A percentile compares a stretch with the other conserved stretches of the same genome.
These are phyloP conservation scores for Rhabdornis inornatus DNA, from an alignment of 2,113 vertebrate genomes.

Conservation along the genomic window DNA sequence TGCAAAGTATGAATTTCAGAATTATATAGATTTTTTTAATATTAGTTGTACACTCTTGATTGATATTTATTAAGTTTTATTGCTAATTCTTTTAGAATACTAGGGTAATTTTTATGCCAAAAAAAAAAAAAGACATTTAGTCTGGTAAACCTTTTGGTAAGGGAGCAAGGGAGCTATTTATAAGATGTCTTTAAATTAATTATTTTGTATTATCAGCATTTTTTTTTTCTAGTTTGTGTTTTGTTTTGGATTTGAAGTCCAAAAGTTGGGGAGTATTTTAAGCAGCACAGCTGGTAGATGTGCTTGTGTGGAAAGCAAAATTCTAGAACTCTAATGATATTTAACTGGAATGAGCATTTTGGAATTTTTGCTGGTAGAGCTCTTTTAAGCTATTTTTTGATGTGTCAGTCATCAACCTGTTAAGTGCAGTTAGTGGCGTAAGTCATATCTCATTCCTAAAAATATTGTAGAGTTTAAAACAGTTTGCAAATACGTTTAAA, in stretches of 20 bases:
- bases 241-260: background rate
- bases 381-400: background rate
- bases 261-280: background rate
- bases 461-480: background rate
- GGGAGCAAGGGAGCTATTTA: background rate
- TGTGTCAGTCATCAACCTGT: background rate
- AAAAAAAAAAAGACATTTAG: background rate
- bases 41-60: background rate
- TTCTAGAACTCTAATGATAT: background rate
- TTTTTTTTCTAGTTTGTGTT: background rate
- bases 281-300: background rate
- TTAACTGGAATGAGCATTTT: background rate
- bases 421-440: background rate
- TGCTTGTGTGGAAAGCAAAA: background rate
- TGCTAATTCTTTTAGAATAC: background rate
- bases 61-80: background rate
- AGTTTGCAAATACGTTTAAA: background rate
- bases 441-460: background rate
- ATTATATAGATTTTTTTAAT: background rate
- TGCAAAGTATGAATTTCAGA: background rate
- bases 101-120: background rate
- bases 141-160: background rate
- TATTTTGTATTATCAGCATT: background rate
- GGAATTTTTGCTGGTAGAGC: background rate
- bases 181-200: background rate